Conservation (phyloP, 1,140 invertebrate species). For the Dryas iulia region DNA sequence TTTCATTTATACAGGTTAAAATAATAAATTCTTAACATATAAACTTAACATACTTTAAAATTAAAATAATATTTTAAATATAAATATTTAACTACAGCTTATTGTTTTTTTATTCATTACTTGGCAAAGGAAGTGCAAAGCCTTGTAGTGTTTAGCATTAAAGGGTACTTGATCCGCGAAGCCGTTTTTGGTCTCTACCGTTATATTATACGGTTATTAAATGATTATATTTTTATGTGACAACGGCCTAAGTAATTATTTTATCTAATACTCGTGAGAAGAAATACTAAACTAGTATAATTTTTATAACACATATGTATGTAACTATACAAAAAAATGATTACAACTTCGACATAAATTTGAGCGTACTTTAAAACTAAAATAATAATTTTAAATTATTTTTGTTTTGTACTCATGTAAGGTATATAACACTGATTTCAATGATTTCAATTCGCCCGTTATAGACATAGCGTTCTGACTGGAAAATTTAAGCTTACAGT, state of each 20-base stretch:
- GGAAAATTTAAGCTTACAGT: too few relatives aligned
- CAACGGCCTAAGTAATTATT: neutral
- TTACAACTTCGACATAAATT: too few relatives aligned
- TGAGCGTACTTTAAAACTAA: too few relatives aligned
- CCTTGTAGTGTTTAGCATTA: slow-evolving; percentile 3
- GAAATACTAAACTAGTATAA: neutral
- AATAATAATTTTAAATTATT: too few relatives aligned
- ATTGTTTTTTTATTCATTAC: neutral
- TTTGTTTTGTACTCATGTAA: too few relatives aligned
- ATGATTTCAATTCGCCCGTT: too few relatives aligned
- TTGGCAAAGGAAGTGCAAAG: slow-evolving; percentile 7
- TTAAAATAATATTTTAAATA: neutral
- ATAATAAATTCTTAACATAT: too few relatives aligned
- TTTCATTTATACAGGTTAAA: too few relatives aligned
- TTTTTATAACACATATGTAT: neutral
- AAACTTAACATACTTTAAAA: neutral
- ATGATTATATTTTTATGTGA: neutral
- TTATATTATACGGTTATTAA: slow-evolving; percentile 12
- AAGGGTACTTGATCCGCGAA: slow-evolving; percentile 8
- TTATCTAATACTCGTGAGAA: slow-evolving; percentile 1
- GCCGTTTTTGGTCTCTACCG: slow-evolving; percentile 13
- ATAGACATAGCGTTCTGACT: too few relatives aligned
- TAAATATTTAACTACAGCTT: neutral
- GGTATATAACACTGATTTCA: too few relatives aligned
- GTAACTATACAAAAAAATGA: too few relatives aligned